These are phyloP conservation scores for Cyprinus carpio DNA, from an alignment of 2,113 vertebrate genomes.

Conservation along the genomic window DNA sequence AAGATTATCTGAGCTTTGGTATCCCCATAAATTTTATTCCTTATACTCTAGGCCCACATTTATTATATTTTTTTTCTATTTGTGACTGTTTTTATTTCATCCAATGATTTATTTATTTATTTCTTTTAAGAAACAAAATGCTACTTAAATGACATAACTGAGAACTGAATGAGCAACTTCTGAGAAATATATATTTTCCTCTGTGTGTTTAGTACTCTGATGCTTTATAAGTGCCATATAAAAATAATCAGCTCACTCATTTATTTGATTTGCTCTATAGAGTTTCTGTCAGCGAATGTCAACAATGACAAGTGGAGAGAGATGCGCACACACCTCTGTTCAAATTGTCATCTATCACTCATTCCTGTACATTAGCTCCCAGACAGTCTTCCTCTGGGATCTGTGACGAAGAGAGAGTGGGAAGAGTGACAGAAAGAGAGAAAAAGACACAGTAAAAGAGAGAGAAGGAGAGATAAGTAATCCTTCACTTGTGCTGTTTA, in stretches of 20 bases:
- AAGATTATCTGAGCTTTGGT: neutral
- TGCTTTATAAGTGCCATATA: conserved; percentile 11
- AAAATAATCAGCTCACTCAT: conserved; percentile 47
- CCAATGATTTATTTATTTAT: no score
- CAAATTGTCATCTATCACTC: conserved; percentile 80
- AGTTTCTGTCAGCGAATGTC: conserved; percentile 50
- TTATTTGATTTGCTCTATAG: conserved; percentile 40
- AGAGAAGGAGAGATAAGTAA: conserved; percentile 51
- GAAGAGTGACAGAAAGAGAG: conserved; percentile 30
- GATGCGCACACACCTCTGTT: conserved; percentile 69
- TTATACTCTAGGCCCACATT: neutral
- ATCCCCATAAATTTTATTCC: neutral
- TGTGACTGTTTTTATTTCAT: no score
- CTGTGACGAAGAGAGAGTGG: conserved; percentile 66
- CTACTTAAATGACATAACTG: neutral
- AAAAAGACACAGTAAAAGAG: conserved; percentile 34
- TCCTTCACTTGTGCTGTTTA: conserved; percentile 69
- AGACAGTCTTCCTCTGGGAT: conserved; percentile 69
- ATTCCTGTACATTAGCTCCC: conserved; percentile 69
- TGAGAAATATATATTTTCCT: neutral
- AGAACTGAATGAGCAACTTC: neutral
- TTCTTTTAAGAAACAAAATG: neutral
- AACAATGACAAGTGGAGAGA: conserved; percentile 69
- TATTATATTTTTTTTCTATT: neutral
- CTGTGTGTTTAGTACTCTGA: neutral